Evolutionary conservation across 2,797 vertebrate species (phyloP).

Genomic region (Oophaga sylvatica): DNA sequence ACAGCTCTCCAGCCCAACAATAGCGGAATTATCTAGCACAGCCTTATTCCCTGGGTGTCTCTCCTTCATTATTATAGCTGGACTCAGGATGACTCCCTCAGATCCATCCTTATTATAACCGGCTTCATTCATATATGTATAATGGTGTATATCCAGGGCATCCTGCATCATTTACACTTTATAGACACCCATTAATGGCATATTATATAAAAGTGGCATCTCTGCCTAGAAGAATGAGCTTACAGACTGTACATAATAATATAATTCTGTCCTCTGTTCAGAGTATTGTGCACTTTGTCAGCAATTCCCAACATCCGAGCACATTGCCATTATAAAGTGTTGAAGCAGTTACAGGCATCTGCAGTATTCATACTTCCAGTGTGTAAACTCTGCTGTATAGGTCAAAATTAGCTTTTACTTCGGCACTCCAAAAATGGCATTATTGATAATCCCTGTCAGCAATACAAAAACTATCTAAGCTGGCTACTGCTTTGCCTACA

Average conservation of each 20-base stretch:
- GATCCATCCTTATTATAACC: slow-evolving; percentile 9
- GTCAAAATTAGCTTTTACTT: background rate
- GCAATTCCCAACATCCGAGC: background rate
- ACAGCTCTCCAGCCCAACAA: slow-evolving; percentile 40
- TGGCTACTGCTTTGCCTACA: background rate
- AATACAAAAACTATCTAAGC: background rate
- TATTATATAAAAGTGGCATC: background rate
- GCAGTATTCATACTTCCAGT: background rate
- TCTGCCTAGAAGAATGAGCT: background rate
- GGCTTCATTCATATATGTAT: background rate
- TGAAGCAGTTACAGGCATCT: background rate
- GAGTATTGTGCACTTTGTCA: background rate
- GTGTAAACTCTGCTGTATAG: background rate
- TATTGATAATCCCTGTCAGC: background rate
- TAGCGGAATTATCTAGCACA: slow-evolving; percentile 40
- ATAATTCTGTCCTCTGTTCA: background rate
- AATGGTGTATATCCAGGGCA: background rate
- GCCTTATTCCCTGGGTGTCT: slow-evolving; percentile 37
- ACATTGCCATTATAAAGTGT: background rate
- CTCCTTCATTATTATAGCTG: slow-evolving; percentile 33
- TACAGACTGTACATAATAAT: background rate
- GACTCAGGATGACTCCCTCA: slow-evolving; percentile 39
- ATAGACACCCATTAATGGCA: background rate
- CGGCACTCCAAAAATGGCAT: background rate
- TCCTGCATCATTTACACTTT: background rate